Conservation (phyloP, 2,797 vertebrate genomes). For the Mus caroli region DNA sequence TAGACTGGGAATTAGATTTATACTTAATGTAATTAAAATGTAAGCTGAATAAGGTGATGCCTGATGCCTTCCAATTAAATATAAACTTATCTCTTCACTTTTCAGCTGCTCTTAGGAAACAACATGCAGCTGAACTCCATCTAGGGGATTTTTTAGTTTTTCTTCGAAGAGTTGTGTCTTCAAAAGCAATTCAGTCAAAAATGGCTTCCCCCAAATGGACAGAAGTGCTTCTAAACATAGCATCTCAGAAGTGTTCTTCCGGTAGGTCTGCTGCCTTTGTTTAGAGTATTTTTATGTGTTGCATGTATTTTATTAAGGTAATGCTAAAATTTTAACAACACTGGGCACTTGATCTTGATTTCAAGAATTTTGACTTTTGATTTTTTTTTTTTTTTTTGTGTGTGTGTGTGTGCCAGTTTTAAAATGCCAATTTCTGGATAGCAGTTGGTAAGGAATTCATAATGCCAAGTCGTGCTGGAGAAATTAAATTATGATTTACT, state of each 20-base stretch:
- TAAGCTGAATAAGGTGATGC: not conserved
- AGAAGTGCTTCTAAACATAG: conserved; percentile 98
- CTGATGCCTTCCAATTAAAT: conserved; percentile 31
- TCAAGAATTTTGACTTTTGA: conserved; percentile 52
- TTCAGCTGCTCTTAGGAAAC: conserved; percentile 94
- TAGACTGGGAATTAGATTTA: conserved; percentile 56
- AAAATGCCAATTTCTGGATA: conserved; percentile 53
- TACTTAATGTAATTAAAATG: not conserved
- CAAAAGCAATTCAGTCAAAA: conserved; percentile 99
- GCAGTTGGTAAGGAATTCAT: conserved; percentile 56
- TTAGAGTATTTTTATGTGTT: conserved; percentile 9
- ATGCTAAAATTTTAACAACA: conserved; percentile 12
- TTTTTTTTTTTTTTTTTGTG: conserved; percentile 33
- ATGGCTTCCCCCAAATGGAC: conserved; percentile 99
- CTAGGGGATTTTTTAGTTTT: conserved; percentile 99
- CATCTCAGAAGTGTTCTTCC: conserved; percentile 98
- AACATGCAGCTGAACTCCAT: conserved; percentile 96
- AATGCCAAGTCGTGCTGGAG: conserved; percentile 15
- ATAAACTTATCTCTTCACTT: conserved; percentile 69
- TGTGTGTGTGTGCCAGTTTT: conserved; percentile 26
- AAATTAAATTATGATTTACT: conserved; percentile 33
- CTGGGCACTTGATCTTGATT: conserved; percentile 7
- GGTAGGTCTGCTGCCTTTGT: conserved; percentile 87
- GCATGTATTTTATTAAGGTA: conserved; percentile 41
- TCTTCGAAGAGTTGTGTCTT: conserved; percentile 97